Percentiles rank a stretch among this genome's conserved stretches.
Conservation (phyloP, 1,140 invertebrate genomes). For the Bombus waltoni region DNA sequence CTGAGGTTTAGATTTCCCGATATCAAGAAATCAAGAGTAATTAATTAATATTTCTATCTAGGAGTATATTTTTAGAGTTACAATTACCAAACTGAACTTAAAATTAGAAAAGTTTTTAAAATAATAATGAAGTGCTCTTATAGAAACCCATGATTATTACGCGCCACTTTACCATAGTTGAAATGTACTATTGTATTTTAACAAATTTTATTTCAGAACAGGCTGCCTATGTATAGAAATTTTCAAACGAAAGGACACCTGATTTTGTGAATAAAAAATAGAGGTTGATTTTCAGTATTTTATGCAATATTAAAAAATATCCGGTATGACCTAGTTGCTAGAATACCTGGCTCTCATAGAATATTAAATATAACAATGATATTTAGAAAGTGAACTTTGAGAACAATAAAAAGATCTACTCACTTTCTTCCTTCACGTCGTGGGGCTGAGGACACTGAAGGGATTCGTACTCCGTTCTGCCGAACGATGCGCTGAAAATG, state of each 20-base stretch:
- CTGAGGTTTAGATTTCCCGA: background rate
- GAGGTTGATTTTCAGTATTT: background rate
- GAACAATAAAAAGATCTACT: constrained; percentile 75
- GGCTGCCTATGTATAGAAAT: background rate
- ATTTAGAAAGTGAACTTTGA: background rate
- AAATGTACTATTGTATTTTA: background rate
- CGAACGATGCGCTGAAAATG: constrained; percentile 95
- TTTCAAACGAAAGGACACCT: background rate
- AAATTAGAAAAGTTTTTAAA: too few species aligned
- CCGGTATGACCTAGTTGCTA: too few species aligned
- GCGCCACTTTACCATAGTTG: background rate
- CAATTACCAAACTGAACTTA: background rate
- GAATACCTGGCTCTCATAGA: too few species aligned
- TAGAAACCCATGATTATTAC: background rate
- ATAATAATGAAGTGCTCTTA: too few species aligned
- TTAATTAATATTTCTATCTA: background rate
- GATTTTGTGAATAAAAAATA: background rate
- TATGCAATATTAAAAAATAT: too few species aligned
- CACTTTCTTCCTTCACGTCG: constrained; percentile 94
- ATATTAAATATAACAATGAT: background rate
- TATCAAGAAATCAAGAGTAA: background rate
- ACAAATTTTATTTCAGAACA: background rate
- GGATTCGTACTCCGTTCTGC: constrained; percentile 93
- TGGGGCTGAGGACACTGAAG: constrained; percentile 93
- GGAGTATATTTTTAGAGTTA: background rate